phyloP scores from a whole-genome alignment of 2,888 invertebrate species.

The Drosophila meridiana region DNA sequence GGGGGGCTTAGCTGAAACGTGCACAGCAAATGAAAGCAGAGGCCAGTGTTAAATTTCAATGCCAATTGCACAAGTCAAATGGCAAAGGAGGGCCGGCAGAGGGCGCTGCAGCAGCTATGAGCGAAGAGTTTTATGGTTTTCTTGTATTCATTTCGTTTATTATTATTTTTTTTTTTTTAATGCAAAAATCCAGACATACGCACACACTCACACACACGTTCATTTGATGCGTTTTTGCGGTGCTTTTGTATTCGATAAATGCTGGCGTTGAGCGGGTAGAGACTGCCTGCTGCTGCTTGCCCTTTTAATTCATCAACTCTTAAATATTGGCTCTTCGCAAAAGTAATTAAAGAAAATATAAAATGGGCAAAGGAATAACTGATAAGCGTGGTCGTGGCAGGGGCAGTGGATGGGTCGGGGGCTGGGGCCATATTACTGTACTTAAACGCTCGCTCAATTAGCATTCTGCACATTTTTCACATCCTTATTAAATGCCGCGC shows the following conservation, averaged over 20 bases:
- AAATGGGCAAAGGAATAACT: constrained; percentile 42
- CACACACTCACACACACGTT: constrained; percentile 14
- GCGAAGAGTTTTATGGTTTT: constrained; percentile 27
- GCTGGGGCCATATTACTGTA: constrained; percentile 9
- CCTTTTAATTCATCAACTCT: constrained; percentile 59
- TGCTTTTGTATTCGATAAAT: constrained; percentile 54
- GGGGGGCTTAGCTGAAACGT: constrained; percentile 40
- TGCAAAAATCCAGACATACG: constrained; percentile 36
- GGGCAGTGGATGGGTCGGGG: background rate
- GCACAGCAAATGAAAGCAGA: constrained; percentile 44
- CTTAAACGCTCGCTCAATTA: constrained; percentile 65
- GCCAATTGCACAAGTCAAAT: constrained; percentile 66
- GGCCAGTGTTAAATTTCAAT: constrained; percentile 75
- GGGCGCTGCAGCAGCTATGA: constrained; percentile 9
- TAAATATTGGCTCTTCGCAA: constrained; percentile 50
- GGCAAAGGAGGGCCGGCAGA: constrained; percentile 1
- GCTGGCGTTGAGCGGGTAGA: constrained; percentile 33
- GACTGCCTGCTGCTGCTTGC: background rate
- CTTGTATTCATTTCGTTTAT: constrained; percentile 3
- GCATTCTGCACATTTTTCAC: constrained; percentile 72
- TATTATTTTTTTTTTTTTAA: constrained; percentile 5
- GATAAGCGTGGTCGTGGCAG: constrained; percentile 15
- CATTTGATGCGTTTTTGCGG: constrained; percentile 37
- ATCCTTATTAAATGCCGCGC: constrained; percentile 68
- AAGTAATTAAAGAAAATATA: constrained; percentile 45